phyloP scores from a whole-genome alignment of 2,113 vertebrate genomes.

The Chlamydotis undulata region DNA sequence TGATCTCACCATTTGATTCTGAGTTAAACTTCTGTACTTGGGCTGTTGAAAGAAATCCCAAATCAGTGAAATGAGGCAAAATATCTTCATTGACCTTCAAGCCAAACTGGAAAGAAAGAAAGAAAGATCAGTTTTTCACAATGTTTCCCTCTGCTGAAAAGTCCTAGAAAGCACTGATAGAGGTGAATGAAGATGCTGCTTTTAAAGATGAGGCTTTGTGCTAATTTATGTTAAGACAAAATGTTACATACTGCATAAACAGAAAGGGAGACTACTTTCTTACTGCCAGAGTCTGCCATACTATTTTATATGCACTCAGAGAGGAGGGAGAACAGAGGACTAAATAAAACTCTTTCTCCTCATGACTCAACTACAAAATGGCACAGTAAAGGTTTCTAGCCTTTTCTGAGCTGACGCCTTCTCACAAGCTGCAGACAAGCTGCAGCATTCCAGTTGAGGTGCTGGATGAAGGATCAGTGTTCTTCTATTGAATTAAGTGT shows the following conservation, averaged over 20 bases:
- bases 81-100: conserved; percentile 15
- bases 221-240: background rate
- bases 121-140: background rate
- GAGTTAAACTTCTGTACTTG: background rate
- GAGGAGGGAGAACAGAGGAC: background rate
- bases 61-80: conserved; percentile 34
- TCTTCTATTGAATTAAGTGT: background rate
- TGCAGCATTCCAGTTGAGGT: background rate
- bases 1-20: background rate
- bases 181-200: background rate
- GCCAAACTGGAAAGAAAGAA: background rate
- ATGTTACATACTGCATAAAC: background rate
- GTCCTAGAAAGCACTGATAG: background rate
- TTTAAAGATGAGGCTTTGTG: background rate
- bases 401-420: background rate
- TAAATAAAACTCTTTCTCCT: background rate
- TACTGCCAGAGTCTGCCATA: background rate
- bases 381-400: background rate
- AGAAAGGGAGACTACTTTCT: background rate
- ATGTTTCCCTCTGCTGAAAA: background rate
- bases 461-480: background rate
- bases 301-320: background rate
- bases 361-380: background rate
- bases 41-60: background rate
- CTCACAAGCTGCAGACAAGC: background rate